Evolutionary conservation across 2,888 invertebrate genomes (phyloP), one percentile per base, ranked within the genome.

Genomic region (Nephrocerus scutellatus): DNA sequence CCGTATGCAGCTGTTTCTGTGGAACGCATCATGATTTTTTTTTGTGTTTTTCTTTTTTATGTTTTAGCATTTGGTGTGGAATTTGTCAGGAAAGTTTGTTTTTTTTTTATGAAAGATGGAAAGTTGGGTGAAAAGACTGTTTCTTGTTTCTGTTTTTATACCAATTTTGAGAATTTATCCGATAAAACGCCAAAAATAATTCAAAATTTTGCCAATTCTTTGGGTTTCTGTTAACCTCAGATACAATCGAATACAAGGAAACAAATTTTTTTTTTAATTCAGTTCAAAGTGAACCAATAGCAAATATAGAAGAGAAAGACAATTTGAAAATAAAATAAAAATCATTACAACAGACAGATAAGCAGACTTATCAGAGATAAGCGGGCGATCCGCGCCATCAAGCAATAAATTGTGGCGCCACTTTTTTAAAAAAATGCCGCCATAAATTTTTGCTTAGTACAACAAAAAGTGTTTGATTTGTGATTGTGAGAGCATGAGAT

Each of bases 141-240:
- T 8, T 22, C 23, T n/a, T n/a, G n/a, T 20, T 29, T 6, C 2
- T 13, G 9, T 29, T 12, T 20, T 21, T 26, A 34, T 25, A 33
- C 41, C 29, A 41, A 31, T 28, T 36, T 28, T 35, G 23, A 35
- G 12, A 26, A 12, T 41, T 31, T 44, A 33, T 39, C 31, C 28
- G 55, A 58, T 53, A 53, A 52, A 56, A 57, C 55, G 59, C 56
- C 56, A 53, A 53, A 54, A 57, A 56, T 54, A 41, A 52, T 54
- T 49, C 49, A 52, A 54, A 56, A 53, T 30, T 39, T 39, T 23
- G 39, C 32, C 33, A 43, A 35, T 32, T 23, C 21, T 33, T 22
- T 14, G 16, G 6, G 26, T 30, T 37, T 43, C 16, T 26, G 15
- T 30, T 23, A n/a, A n/a, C n/a, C n/a, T n/a, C n/a, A n/a, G n/a